phyloP scores from a whole-genome alignment of 2,888 invertebrate species.

The Resseliella maxima region DNA sequence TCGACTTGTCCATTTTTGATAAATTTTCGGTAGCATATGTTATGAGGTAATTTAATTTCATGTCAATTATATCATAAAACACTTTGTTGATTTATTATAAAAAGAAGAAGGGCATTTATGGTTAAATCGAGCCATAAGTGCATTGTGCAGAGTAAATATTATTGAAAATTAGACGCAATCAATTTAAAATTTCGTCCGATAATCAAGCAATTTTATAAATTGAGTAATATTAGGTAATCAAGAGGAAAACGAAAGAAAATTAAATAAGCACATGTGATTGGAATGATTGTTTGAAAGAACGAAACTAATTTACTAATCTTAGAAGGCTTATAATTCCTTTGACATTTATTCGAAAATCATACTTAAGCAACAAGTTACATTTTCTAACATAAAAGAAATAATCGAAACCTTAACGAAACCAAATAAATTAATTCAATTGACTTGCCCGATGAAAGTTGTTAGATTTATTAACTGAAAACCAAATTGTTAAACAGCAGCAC shows the following conservation, averaged over 20 bases:
- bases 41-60: slow-evolving; percentile 27
- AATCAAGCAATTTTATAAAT: slow-evolving; percentile 11
- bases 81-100: neutral
- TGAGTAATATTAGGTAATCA: neutral
- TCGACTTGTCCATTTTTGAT: neutral
- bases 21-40: slow-evolving; percentile 27
- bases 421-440: slow-evolving; percentile 1
- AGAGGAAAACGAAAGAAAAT: neutral
- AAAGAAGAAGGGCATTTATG: neutral
- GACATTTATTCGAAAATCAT: no score
- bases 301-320: neutral
- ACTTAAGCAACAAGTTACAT: neutral
- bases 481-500: neutral
- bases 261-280: no score
- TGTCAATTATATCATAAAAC: slow-evolving; percentile 22
- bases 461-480: neutral
- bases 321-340: no score
- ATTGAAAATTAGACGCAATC: neutral
- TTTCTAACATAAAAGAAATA: neutral
- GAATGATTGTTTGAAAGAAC: neutral
- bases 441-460: neutral
- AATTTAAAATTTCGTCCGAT: neutral
- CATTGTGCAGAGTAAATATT: no score
- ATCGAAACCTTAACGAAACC: neutral
- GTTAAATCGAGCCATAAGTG: neutral